phyloP scores from a whole-genome alignment of 1,140 invertebrate species.

The Cydia amplana region DNA sequence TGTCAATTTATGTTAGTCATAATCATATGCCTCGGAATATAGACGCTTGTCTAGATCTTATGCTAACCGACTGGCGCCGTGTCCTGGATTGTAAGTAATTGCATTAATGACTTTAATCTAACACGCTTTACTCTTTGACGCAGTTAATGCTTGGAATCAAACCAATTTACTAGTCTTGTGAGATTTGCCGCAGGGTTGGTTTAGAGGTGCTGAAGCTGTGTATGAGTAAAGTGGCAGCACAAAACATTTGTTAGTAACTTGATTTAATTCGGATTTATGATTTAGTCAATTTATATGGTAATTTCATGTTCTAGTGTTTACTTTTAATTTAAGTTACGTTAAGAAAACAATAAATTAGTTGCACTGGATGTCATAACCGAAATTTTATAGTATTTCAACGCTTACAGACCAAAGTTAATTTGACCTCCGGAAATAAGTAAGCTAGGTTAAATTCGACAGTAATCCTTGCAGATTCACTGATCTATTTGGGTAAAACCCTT shows the following conservation, averaged over 20 bases:
- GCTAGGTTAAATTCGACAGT: slow-evolving; percentile 42
- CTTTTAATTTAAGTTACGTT: no score
- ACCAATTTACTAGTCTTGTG: background rate
- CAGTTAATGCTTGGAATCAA: background rate
- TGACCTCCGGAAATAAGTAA: slow-evolving; percentile 23
- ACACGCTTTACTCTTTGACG: slow-evolving; percentile 10
- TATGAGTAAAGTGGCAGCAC: background rate
- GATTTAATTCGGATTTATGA: no score
- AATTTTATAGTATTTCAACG: background rate
- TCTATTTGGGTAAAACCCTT: slow-evolving; percentile 33
- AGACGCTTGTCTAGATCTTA: slow-evolving; percentile 1
- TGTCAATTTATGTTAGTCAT: slow-evolving; percentile 8
- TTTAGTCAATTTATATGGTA: no score
- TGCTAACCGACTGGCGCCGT: background rate
- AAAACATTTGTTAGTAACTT: no score
- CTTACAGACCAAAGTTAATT: background rate
- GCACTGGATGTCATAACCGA: background rate
- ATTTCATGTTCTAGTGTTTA: no score
- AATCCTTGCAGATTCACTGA: slow-evolving; percentile 40
- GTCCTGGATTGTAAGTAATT: slow-evolving; percentile 11
- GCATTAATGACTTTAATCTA: slow-evolving; percentile 17
- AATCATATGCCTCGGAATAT: background rate
- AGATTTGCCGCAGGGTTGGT: background rate
- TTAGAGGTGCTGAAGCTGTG: background rate
- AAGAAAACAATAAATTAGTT: no score